Evolutionary conservation across 2,888 invertebrate species (phyloP).

Genomic region (Pachliopta kotzebuea): DNA sequence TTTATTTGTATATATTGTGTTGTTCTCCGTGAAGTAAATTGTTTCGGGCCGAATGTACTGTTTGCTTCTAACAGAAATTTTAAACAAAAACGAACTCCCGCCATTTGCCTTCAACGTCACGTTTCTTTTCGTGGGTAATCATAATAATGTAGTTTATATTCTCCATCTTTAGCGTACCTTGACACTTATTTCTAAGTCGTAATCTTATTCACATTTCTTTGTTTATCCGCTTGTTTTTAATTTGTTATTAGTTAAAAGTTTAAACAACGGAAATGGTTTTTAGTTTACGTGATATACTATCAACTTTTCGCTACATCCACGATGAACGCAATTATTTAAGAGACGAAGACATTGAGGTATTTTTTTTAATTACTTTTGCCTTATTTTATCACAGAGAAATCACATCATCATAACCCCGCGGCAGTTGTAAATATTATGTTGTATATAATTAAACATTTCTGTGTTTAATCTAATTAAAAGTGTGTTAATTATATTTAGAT

Average conservation of each 20-base stretch:
- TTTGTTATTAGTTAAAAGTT: slow-evolving; percentile 35
- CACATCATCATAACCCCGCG: no score
- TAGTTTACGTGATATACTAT: slow-evolving; percentile 65
- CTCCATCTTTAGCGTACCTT: not conserved
- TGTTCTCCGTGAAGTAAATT: no score
- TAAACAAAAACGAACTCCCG: slow-evolving; percentile 8
- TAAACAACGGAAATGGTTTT: slow-evolving; percentile 59
- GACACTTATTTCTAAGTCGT: slow-evolving; percentile 6
- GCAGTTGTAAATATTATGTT: not conserved
- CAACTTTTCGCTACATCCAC: slow-evolving; percentile 59
- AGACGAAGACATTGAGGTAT: slow-evolving; percentile 47
- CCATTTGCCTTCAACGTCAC: not conserved
- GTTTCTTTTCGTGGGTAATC: slow-evolving; percentile 19
- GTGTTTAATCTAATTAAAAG: not conserved
- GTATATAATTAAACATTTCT: not conserved
- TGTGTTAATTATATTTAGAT: not conserved
- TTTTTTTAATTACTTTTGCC: slow-evolving; percentile 22
- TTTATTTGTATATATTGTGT: no score
- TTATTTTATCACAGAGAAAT: not conserved
- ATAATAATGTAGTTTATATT: slow-evolving; percentile 1
- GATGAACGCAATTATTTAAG: slow-evolving; percentile 57
- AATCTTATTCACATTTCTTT: not conserved
- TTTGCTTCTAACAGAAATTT: not conserved
- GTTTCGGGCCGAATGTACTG: no score
- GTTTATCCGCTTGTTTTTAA: slow-evolving; percentile 19